Evolutionary conservation across 2,113 vertebrate species (phyloP).

Genomic region (Pipa parva): DNA sequence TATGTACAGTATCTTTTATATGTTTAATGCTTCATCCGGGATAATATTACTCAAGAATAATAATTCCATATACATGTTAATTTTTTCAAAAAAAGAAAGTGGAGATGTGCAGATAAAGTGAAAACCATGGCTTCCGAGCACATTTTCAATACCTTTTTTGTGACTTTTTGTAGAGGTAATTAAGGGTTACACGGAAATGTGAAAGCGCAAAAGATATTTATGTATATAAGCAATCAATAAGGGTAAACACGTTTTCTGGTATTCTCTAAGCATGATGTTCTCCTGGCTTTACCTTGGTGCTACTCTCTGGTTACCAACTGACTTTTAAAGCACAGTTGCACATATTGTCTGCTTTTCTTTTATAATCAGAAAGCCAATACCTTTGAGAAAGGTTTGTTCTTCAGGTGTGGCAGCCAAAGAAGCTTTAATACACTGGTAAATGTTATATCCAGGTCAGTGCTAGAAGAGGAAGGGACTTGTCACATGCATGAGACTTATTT

Average conservation of each 20-base stretch:
- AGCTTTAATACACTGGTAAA: constrained; percentile 47
- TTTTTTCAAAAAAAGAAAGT: too few species aligned
- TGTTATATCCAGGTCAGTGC: constrained; percentile 33
- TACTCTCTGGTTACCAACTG: constrained; percentile 37
- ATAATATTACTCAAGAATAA: too few species aligned
- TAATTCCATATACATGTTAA: too few species aligned
- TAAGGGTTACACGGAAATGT: not conserved
- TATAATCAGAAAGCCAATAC: constrained; percentile 49
- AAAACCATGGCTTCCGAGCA: too few species aligned
- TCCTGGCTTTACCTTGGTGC: constrained; percentile 34
- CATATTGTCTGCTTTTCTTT: constrained; percentile 44
- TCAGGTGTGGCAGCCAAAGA: constrained; percentile 45
- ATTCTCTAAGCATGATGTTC: constrained; percentile 20
- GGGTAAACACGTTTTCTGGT: constrained; percentile 15
- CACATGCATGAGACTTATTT: constrained; percentile 39
- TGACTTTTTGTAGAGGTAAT: too few species aligned
- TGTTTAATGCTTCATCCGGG: too few species aligned
- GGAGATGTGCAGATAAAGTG: too few species aligned
- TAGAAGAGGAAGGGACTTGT: constrained; percentile 39
- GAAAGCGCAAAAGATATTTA: constrained; percentile 8
- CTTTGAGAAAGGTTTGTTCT: constrained; percentile 55
- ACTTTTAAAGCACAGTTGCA: constrained; percentile 43
- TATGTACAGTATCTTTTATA: too few species aligned
- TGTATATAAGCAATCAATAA: constrained; percentile 25
- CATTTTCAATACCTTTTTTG: too few species aligned